Evolutionary conservation across 2,888 invertebrate species (phyloP).

Genomic region (Diarsia dahlii): DNA sequence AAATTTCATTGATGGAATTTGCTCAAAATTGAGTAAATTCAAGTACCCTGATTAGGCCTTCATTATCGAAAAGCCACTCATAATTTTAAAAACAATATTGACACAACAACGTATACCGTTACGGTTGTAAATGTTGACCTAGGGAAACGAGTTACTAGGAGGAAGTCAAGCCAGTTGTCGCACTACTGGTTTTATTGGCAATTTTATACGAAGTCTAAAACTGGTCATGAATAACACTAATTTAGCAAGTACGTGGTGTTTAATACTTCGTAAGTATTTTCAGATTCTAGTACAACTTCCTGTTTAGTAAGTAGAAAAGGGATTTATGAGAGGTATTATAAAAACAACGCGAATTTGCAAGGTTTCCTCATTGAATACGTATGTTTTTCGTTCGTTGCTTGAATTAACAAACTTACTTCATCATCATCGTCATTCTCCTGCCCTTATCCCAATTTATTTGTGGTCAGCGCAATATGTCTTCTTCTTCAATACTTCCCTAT

Average conservation of each 20-base stretch:
- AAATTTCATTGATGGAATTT: neutral
- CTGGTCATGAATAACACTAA: constrained; percentile 22
- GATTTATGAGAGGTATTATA: too few relatives aligned
- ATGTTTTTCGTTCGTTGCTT: neutral
- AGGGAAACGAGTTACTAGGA: constrained; percentile 31
- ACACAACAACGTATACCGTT: neutral
- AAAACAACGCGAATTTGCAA: too few relatives aligned
- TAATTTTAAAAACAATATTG: neutral
- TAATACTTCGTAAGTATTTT: neutral
- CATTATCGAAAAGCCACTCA: neutral
- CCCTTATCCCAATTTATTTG: too few relatives aligned
- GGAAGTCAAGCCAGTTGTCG: constrained; percentile 30
- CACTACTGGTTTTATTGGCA: constrained; percentile 30
- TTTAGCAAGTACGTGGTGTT: neutral
- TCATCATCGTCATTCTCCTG: too few relatives aligned
- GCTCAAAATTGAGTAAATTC: neutral
- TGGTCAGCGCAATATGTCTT: too few relatives aligned
- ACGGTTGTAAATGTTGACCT: constrained; percentile 22
- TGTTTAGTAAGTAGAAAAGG: neutral
- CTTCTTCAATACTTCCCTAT: too few relatives aligned
- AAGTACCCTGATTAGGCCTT: neutral
- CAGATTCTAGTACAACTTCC: neutral
- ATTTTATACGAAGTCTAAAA: neutral
- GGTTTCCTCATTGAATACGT: neutral
- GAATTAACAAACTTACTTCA: too few relatives aligned